A percentile compares a stretch with the other conserved stretches of the same genome.
These are phyloP conservation scores for Diadumene lineata DNA, from an alignment of 92 coral and sea anemone genomes.

Conservation along the genomic window DNA sequence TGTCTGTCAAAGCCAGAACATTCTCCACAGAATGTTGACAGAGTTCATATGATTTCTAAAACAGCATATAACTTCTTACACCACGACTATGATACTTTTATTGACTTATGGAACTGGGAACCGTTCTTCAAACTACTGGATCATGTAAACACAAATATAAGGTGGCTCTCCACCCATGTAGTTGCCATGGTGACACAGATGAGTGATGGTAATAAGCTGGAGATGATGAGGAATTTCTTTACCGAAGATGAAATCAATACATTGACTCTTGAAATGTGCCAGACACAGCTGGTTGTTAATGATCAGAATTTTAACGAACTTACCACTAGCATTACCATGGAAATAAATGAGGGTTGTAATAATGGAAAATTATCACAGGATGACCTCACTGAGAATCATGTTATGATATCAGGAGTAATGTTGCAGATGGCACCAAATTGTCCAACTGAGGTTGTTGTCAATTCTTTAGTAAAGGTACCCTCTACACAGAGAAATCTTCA, in stretches of 20 bases:
- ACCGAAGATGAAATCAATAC: conserved; percentile 40
- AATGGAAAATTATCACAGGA: conserved; percentile 53
- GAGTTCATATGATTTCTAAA: conserved; percentile 39
- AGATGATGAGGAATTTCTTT: conserved; percentile 51
- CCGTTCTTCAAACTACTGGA: conserved; percentile 45
- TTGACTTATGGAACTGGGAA: conserved; percentile 70
- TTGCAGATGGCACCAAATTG: conserved; percentile 57
- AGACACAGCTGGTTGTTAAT: not conserved
- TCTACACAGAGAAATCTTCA: conserved; percentile 75
- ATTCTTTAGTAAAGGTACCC: conserved; percentile 75
- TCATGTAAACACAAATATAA: conserved; percentile 40
- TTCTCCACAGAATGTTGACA: conserved; percentile 21
- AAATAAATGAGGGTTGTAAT: not conserved
- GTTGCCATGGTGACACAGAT: conserved; percentile 72
- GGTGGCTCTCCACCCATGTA: conserved; percentile 65
- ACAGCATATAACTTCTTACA: conserved; percentile 71
- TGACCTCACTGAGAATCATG: conserved; percentile 72
- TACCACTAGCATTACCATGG: conserved; percentile 1
- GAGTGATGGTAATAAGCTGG: conserved; percentile 57
- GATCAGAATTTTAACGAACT: conserved; percentile 6
- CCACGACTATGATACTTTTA: conserved; percentile 61
- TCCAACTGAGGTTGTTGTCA: conserved; percentile 3
- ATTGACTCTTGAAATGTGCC: conserved; percentile 8
- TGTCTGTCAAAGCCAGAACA: conserved; percentile 30
- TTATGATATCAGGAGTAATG: conserved; percentile 64